These are phyloP conservation scores for Lepisosteus osseus DNA, from an alignment of 2,113 vertebrate species.

Conservation along the genomic window DNA sequence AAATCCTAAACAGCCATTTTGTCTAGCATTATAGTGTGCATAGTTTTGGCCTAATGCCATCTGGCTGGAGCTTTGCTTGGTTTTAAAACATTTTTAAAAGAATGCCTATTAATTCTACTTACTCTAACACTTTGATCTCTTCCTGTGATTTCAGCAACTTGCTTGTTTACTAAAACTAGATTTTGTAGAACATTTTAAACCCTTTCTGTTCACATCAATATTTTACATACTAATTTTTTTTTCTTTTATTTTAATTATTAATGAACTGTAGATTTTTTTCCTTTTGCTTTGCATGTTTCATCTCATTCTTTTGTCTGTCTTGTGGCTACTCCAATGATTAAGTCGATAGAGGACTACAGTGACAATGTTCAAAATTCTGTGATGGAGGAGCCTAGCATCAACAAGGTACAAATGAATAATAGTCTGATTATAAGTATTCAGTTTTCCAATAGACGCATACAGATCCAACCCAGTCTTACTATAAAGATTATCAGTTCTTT, in stretches of 20 bases:
- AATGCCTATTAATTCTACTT: neutral
- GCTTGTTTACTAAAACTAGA: neutral
- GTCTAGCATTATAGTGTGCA: too few species aligned
- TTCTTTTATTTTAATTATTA: conserved; percentile 41
- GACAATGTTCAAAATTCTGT: conserved; percentile 81
- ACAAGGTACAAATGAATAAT: conserved; percentile 74
- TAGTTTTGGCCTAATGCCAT: neutral
- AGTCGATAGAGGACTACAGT: conserved; percentile 81
- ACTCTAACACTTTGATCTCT: neutral
- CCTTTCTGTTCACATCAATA: conserved; percentile 3
- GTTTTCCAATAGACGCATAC: too few species aligned
- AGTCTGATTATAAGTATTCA: too few species aligned
- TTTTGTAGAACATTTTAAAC: neutral
- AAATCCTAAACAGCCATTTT: conserved; percentile 14
- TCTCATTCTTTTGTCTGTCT: conserved; percentile 59
- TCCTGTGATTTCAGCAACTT: conserved; percentile 1
- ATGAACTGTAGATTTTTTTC: conserved; percentile 46
- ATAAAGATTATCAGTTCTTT: too few species aligned
- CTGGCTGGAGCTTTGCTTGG: neutral
- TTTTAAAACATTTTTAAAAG: neutral
- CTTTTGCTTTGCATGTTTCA: conserved; percentile 55
- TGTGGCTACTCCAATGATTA: conserved; percentile 67
- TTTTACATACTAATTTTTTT: neutral
- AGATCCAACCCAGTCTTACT: too few species aligned
- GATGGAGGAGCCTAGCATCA: conserved; percentile 71